A percentile compares a stretch with the other conserved stretches of the same genome.
Conservation (phyloP, 2,888 invertebrate genomes). For the Hirtodrosophila duncani region DNA sequence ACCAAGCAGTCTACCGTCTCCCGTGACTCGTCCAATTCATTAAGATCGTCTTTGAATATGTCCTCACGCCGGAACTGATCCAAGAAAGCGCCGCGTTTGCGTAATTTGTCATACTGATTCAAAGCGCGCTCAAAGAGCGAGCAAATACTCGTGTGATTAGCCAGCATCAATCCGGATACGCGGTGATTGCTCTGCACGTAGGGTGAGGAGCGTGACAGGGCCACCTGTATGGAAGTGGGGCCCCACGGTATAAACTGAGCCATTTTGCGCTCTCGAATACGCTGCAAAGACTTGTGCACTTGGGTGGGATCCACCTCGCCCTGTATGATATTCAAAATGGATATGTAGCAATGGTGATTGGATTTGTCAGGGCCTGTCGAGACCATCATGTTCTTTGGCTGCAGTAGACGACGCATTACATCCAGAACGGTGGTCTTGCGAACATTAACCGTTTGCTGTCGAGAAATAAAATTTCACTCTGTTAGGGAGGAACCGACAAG, state of each 20-base stretch:
- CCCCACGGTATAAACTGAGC: constrained; percentile 99
- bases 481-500: not conserved
- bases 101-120: constrained; percentile 95
- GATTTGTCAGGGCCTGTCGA: constrained; percentile 94
- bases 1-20: constrained; percentile 95
- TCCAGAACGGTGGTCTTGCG: constrained; percentile 98
- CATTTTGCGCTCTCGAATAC: constrained; percentile 95
- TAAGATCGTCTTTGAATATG: constrained; percentile 94
- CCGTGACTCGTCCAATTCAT: constrained; percentile 94
- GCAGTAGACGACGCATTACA: constrained; percentile 96
- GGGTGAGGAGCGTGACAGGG: constrained; percentile 95
- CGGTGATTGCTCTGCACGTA: constrained; percentile 96
- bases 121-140: constrained; percentile 95
- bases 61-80: constrained; percentile 98
- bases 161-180: constrained; percentile 97
- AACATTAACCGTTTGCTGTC: constrained; percentile 81
- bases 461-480: not conserved
- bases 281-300: constrained; percentile 97
- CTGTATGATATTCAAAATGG: constrained; percentile 98
- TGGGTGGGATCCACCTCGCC: constrained; percentile 99
- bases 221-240: constrained; percentile 98
- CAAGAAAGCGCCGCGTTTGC: constrained; percentile 97
- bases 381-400: constrained; percentile 99
- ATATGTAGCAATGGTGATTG: constrained; percentile 96
- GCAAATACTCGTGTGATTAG: constrained; percentile 99